Conservation (phyloP, 2,113 vertebrate species). For the Mobula birostris region DNA sequence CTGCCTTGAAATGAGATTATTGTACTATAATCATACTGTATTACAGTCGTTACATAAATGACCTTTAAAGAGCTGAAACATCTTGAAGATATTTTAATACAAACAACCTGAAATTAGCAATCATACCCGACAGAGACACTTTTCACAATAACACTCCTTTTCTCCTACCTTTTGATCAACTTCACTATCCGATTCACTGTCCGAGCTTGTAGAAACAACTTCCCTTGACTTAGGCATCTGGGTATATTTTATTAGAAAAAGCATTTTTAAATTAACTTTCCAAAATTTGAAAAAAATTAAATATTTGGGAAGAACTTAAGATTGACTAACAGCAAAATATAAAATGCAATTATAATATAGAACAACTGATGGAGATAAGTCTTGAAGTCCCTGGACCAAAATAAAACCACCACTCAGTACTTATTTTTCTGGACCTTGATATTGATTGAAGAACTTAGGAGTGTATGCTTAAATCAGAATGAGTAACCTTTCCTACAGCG, state of each 20-base stretch:
- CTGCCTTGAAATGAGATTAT: neutral
- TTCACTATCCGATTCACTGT: slow-evolving; percentile 90
- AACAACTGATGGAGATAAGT: neutral
- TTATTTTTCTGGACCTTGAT: neutral
- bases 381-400: neutral
- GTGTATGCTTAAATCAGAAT: neutral
- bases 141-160: slow-evolving; percentile 34
- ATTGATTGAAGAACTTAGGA: neutral
- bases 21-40: neutral
- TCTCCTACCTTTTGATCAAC: slow-evolving; percentile 84
- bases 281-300: neutral
- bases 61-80: neutral
- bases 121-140: slow-evolving; percentile 32
- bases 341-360: neutral
- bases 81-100: neutral
- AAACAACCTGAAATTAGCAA: slow-evolving; percentile 30
- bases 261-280: neutral
- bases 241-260: slow-evolving; percentile 53
- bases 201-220: slow-evolving; percentile 82
- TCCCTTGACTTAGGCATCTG: slow-evolving; percentile 95
- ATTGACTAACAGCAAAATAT: neutral
- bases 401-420: neutral
- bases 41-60: neutral
- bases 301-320: neutral
- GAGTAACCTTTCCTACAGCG: neutral